phyloP scores from a whole-genome alignment of 1,140 invertebrate species.

The Pseudoatta argentina region DNA sequence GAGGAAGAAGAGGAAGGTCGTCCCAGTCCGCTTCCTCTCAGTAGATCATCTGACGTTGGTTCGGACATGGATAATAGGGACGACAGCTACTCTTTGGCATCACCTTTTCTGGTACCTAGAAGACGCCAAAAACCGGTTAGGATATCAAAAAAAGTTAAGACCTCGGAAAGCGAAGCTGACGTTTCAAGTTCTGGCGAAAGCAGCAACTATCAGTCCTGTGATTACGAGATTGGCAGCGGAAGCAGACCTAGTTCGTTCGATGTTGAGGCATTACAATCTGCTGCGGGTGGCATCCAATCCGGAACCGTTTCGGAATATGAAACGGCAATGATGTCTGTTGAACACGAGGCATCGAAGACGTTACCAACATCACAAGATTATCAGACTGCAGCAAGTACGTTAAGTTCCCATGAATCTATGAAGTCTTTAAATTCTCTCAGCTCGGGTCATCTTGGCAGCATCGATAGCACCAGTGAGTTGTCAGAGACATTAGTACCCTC shows the following conservation, averaged over 20 bases:
- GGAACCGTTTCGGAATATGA: constrained; percentile 94
- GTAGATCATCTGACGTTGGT: constrained; percentile 73
- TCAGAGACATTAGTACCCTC: constrained; percentile 96
- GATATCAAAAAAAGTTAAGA: constrained; percentile 72
- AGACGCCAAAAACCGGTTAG: constrained; percentile 81
- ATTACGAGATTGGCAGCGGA: constrained; percentile 90
- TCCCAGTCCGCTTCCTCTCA: constrained; percentile 74
- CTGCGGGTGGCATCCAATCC: constrained; percentile 87
- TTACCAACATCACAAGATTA: constrained; percentile 92
- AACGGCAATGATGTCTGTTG: constrained; percentile 93
- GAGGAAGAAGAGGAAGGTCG: constrained; percentile 62
- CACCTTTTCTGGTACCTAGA: constrained; percentile 81
- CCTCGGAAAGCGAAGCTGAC: constrained; percentile 87
- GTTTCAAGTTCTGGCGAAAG: constrained; percentile 95
- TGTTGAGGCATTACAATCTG: constrained; percentile 89
- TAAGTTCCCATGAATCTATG: constrained; percentile 95
- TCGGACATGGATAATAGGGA: constrained; percentile 82
- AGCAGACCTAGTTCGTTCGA: constrained; percentile 95
- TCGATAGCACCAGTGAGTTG: constrained; percentile 94
- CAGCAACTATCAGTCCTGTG: constrained; percentile 95
- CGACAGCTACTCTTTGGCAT: constrained; percentile 79
- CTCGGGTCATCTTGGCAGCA: constrained; percentile 94
- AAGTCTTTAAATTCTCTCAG: constrained; percentile 95
- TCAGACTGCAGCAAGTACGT: constrained; percentile 92
- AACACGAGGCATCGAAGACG: constrained; percentile 89